phyloP scores from a whole-genome alignment of 2,113 vertebrate species.

The Pardalotus punctatus region DNA sequence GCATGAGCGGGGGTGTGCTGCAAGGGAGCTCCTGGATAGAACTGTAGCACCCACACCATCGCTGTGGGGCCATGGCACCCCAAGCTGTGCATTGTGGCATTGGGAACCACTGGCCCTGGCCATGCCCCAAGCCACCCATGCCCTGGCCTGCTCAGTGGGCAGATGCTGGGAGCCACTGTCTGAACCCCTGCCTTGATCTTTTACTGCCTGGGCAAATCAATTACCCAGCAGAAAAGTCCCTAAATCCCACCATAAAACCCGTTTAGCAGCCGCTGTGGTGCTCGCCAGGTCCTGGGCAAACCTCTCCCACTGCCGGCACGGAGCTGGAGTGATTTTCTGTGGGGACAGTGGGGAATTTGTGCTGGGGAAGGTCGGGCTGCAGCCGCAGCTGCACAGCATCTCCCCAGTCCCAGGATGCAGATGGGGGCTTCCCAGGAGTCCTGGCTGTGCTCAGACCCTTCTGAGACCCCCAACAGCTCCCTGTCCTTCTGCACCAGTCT shows the following conservation, averaged over 20 bases:
- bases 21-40: background rate
- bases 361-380: background rate
- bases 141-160: background rate
- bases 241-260: constrained; percentile 67
- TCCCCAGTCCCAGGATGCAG: rapidly evolving
- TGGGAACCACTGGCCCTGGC: rapidly evolving
- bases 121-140: rapidly evolving
- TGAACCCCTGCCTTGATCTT: constrained; percentile 60
- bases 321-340: background rate
- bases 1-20: constrained; percentile 12
- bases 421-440: background rate
- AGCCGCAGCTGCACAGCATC: background rate
- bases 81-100: rapidly evolving
- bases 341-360: background rate
- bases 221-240: constrained; percentile 60
- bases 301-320: background rate
- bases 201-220: constrained; percentile 66
- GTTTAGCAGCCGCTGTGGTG: constrained; percentile 9
- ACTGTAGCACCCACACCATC: rapidly evolving
- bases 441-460: background rate
- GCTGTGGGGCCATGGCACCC: rapidly evolving
- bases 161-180: constrained; percentile 15
- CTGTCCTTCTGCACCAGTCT: background rate
- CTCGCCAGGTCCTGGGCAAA: constrained; percentile 15
- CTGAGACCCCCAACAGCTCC: rapidly evolving